A percentile compares a stretch with the other conserved stretches of the same genome.
phyloP scores from a whole-genome alignment of 2,888 invertebrate genomes.

The Athalia circularis region DNA sequence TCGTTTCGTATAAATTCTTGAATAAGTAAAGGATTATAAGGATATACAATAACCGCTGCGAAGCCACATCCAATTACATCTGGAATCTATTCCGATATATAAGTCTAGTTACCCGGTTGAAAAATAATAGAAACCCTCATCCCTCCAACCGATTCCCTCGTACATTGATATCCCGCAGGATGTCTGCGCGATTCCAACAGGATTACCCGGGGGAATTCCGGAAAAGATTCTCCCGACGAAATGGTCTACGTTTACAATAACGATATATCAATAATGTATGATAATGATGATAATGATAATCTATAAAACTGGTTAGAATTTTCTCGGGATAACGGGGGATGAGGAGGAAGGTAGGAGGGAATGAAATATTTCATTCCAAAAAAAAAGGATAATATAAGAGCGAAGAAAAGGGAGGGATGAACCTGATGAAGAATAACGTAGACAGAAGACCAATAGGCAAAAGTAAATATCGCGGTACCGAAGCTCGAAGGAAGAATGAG shows the following conservation, averaged over 20 bases:
- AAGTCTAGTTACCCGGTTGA: slow-evolving; percentile 69
- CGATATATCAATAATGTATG: not conserved
- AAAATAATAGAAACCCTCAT: slow-evolving; percentile 70
- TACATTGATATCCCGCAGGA: slow-evolving; percentile 50
- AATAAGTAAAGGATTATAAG: slow-evolving; percentile 51
- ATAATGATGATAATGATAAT: not conserved
- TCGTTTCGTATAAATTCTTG: not conserved
- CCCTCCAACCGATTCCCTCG: slow-evolving; percentile 53
- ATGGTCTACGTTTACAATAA: not conserved
- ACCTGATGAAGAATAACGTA: slow-evolving; percentile 29
- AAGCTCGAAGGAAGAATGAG: slow-evolving; percentile 12
- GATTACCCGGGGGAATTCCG: slow-evolving; percentile 53
- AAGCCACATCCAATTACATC: slow-evolving; percentile 71
- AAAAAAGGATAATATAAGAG: not conserved
- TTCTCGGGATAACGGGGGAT: not conserved
- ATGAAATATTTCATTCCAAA: not conserved
- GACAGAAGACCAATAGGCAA: slow-evolving; percentile 50
- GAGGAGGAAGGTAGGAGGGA: too few species aligned
- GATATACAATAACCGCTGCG: slow-evolving; percentile 57
- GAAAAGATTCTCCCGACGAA: slow-evolving; percentile 13
- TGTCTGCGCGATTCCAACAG: slow-evolving; percentile 32
- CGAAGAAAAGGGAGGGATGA: not conserved
- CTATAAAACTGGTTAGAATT: not conserved
- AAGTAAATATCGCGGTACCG: slow-evolving; percentile 49
- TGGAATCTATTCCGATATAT: slow-evolving; percentile 61